Conservation (phyloP, 2,888 invertebrate species). For the Pinctada fucata region DNA sequence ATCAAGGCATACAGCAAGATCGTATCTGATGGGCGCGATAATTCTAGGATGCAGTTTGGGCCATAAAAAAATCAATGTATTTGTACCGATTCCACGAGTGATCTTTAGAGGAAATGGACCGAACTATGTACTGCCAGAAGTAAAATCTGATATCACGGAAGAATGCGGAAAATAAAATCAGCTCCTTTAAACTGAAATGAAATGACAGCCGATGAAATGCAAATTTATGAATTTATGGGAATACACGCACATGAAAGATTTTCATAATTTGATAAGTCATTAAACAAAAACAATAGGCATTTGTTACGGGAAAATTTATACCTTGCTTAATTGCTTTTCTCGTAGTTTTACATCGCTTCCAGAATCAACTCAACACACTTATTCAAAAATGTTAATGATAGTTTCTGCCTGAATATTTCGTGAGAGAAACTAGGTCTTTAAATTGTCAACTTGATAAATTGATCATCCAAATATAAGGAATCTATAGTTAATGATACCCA, state of each 20-base stretch:
- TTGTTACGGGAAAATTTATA: too few relatives aligned
- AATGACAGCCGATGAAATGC: neutral
- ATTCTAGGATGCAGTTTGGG: neutral
- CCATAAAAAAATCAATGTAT: neutral
- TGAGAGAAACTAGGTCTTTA: constrained; percentile 23
- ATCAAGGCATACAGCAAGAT: too few relatives aligned
- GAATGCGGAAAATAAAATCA: too few relatives aligned
- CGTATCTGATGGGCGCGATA: neutral
- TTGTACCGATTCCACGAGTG: neutral
- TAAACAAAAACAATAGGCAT: too few relatives aligned
- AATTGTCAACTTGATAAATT: constrained; percentile 44
- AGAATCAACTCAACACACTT: neutral
- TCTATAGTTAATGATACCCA: constrained; percentile 35
- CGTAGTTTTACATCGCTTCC: neutral
- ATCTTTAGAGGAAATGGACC: neutral
- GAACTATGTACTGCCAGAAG: neutral
- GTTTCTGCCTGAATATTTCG: neutral
- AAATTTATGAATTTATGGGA: constrained; percentile 1
- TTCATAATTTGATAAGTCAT: too few relatives aligned
- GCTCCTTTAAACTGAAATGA: neutral
- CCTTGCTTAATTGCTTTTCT: too few relatives aligned
- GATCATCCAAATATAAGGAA: constrained; percentile 39
- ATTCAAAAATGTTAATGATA: neutral
- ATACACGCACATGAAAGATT: neutral
- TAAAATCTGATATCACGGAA: too few relatives aligned